Conservation (phyloP, 2,888 invertebrate species). For the Bombyx huttoni region DNA sequence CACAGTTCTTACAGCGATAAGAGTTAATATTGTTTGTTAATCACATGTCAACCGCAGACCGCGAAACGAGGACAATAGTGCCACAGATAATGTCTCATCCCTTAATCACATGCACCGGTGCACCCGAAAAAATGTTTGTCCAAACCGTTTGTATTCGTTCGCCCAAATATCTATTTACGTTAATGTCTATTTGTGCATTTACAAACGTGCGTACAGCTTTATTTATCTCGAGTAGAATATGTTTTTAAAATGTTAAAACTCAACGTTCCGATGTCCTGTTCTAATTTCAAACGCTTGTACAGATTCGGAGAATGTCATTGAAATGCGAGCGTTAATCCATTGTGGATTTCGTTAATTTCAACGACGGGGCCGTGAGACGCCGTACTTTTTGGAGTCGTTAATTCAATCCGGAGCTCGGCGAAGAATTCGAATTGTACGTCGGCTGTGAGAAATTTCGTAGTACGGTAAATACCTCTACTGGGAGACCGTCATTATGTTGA, state of each 20-base stretch:
- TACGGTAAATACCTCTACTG: slow-evolving; percentile 44
- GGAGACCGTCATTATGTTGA: slow-evolving; percentile 48
- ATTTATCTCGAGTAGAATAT: slow-evolving; percentile 25
- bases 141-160: slow-evolving; percentile 43
- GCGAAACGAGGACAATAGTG: slow-evolving; percentile 60
- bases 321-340: slow-evolving; percentile 33
- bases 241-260: slow-evolving; percentile 49
- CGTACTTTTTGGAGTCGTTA: slow-evolving; percentile 52
- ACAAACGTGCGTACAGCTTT: slow-evolving; percentile 41
- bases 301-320: slow-evolving; percentile 43
- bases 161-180: slow-evolving; percentile 47
- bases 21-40: slow-evolving; percentile 24
- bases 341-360: slow-evolving; percentile 46
- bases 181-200: slow-evolving; percentile 44
- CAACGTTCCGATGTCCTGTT: slow-evolving; percentile 33
- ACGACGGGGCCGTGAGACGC: slow-evolving; percentile 35
- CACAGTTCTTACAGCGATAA: slow-evolving; percentile 27
- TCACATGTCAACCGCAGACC: slow-evolving; percentile 51
- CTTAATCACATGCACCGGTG: slow-evolving; percentile 71
- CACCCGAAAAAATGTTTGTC: slow-evolving; percentile 61
- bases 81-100: slow-evolving; percentile 65
- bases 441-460: slow-evolving; percentile 47
- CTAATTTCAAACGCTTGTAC: slow-evolving; percentile 36
- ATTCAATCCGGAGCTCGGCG: slow-evolving; percentile 41
- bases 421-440: slow-evolving; percentile 41